These are phyloP conservation scores for Eueides isabella DNA, from an alignment of 1,140 invertebrate genomes.

Conservation along the genomic window DNA sequence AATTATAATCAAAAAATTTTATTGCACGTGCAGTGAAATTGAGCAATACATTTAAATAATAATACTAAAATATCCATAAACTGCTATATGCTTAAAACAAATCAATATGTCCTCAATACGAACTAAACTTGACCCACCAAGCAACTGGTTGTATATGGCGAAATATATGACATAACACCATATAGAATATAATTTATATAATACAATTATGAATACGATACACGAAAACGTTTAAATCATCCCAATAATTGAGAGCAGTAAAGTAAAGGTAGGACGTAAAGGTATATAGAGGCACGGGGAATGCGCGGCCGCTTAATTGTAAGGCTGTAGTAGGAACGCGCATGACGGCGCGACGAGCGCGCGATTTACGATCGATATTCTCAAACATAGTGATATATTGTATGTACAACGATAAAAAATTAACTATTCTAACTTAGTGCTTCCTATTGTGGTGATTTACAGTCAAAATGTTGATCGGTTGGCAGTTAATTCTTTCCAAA, in stretches of 20 bases:
- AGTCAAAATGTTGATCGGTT: constrained; percentile 66
- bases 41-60: too few species aligned
- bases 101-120: neutral
- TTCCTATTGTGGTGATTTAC: constrained; percentile 22
- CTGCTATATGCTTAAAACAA: too few species aligned
- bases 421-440: constrained; percentile 3
- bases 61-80: too few species aligned
- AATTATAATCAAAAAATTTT: too few species aligned
- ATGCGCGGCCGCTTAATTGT: constrained; percentile 58
- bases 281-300: constrained; percentile 59
- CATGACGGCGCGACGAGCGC: constrained; percentile 35
- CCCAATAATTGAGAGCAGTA: neutral
- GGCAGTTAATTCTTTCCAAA: constrained; percentile 70
- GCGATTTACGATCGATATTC: constrained; percentile 22
- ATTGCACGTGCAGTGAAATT: too few species aligned
- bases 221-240: neutral
- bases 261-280: constrained; percentile 23
- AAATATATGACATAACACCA: constrained; percentile 39
- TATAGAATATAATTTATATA: neutral
- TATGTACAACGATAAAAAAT: neutral
- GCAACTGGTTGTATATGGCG: constrained; percentile 33
- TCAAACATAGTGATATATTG: constrained; percentile 21
- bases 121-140: constrained; percentile 37
- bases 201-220: neutral
- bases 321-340: constrained; percentile 45